Conservation (phyloP, 1,140 invertebrate species). For the Andricus grossulariae region DNA sequence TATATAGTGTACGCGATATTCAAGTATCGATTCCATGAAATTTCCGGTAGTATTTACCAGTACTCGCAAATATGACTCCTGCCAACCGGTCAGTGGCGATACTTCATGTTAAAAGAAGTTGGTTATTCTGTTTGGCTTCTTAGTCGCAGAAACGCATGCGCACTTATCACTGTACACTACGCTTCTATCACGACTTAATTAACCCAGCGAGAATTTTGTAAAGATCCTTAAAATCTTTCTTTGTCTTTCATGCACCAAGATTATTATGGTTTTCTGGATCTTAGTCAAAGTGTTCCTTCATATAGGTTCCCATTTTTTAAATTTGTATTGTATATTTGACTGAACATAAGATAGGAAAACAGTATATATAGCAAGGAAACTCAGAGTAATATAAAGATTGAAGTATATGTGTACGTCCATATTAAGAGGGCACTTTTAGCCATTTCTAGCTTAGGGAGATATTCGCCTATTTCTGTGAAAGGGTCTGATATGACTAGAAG, state of each 20-base stretch:
- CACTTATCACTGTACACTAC: constrained; percentile 72
- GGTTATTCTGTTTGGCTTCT: constrained; percentile 72
- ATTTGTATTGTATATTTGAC: too few relatives aligned
- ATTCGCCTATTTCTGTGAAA: too few relatives aligned
- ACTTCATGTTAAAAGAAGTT: constrained; percentile 63
- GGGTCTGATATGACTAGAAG: too few relatives aligned
- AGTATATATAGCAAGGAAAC: too few relatives aligned
- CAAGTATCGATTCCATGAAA: constrained; percentile 54
- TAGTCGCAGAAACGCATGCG: constrained; percentile 73
- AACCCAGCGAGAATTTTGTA: constrained; percentile 33
- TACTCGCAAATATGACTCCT: constrained; percentile 49
- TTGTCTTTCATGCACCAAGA: not conserved
- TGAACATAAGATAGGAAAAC: too few relatives aligned
- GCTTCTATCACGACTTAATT: constrained; percentile 64
- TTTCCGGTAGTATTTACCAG: constrained; percentile 41
- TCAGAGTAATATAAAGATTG: too few relatives aligned
- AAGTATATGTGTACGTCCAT: too few relatives aligned
- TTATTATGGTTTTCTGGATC: not conserved
- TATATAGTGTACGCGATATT: constrained; percentile 57
- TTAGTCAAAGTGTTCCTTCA: not conserved
- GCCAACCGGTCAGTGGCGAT: constrained; percentile 49
- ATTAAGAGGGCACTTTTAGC: too few relatives aligned
- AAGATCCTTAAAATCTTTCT: not conserved
- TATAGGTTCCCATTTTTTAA: too few relatives aligned
- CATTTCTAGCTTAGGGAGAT: too few relatives aligned